A percentile compares a stretch with the other conserved stretches of the same genome.
Conservation (phyloP, 2,113 vertebrate genomes). For the Thomomys bottae region DNA sequence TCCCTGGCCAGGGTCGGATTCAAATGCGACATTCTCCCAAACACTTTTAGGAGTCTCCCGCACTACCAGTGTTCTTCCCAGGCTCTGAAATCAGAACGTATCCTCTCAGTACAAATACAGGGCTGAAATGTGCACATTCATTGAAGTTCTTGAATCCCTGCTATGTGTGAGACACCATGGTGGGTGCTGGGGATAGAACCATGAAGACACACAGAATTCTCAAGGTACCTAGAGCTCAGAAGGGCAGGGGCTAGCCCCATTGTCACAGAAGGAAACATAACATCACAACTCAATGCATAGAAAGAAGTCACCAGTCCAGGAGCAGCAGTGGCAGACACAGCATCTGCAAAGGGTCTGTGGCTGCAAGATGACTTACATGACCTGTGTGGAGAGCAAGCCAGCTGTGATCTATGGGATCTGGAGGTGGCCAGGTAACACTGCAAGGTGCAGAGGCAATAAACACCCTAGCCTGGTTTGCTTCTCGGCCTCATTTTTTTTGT, state of each 20-base stretch:
- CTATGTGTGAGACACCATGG: not conserved
- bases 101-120: not conserved
- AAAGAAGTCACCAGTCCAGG: not conserved
- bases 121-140: not conserved
- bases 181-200: not conserved
- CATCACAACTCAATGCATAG: not conserved
- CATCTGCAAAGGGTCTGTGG: not conserved
- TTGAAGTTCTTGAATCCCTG: not conserved
- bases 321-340: fast-evolving
- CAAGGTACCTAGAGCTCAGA: not conserved
- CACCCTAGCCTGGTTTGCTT: too few relatives aligned
- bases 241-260: not conserved
- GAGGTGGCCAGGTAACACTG: too few relatives aligned
- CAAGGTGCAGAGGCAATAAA: too few relatives aligned
- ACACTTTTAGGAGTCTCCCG: not conserved
- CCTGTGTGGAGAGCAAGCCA: not conserved
- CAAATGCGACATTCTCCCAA: not conserved
- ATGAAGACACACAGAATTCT: not conserved
- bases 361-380: not conserved
- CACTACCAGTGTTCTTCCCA: not conserved
- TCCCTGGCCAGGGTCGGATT: not conserved
- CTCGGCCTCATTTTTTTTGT: too few relatives aligned
- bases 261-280: not conserved
- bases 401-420: too few relatives aligned
- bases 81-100: not conserved